phyloP scores from a whole-genome alignment of 2,113 vertebrate species.

The Poicephalus gulielmi region DNA sequence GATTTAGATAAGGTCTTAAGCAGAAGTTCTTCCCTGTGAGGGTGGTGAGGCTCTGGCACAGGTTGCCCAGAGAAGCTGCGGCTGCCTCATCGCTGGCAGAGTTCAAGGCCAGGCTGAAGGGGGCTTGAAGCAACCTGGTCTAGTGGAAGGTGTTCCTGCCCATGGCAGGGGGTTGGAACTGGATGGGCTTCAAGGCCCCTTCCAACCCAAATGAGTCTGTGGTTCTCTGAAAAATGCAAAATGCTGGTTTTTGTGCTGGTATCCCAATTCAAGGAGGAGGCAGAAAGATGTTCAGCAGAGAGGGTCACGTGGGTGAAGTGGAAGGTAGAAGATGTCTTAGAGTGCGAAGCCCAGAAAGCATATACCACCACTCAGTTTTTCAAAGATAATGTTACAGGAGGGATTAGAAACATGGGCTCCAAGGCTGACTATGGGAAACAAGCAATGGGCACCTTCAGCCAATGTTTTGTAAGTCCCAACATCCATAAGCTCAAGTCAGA shows the following conservation, averaged over 20 bases:
- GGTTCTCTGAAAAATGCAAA: not conserved
- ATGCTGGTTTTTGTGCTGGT: not conserved
- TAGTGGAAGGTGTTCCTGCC: not conserved
- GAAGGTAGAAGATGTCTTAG: not conserved
- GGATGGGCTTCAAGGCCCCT: not conserved
- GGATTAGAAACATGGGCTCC: accelerated
- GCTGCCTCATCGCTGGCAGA: not conserved
- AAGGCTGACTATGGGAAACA: accelerated
- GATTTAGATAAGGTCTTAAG: too few relatives aligned
- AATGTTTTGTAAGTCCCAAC: not conserved
- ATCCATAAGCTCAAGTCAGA: not conserved
- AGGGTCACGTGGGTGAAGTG: not conserved
- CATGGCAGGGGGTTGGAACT: not conserved
- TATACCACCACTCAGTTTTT: accelerated
- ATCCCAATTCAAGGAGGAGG: not conserved
- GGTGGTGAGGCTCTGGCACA: not conserved
- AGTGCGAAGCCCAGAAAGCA: not conserved
- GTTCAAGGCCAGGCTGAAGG: not conserved
- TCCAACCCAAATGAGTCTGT: not conserved
- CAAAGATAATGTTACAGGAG: not conserved
- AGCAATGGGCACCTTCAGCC: not conserved
- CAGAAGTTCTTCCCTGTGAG: too few relatives aligned
- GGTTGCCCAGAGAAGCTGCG: not conserved
- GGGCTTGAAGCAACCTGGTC: not conserved
- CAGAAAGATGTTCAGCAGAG: not conserved